Percentiles rank a stretch among this genome's conserved stretches.
Conservation (phyloP, 2,888 invertebrate genomes). For the Eupithecia abbreviata region DNA sequence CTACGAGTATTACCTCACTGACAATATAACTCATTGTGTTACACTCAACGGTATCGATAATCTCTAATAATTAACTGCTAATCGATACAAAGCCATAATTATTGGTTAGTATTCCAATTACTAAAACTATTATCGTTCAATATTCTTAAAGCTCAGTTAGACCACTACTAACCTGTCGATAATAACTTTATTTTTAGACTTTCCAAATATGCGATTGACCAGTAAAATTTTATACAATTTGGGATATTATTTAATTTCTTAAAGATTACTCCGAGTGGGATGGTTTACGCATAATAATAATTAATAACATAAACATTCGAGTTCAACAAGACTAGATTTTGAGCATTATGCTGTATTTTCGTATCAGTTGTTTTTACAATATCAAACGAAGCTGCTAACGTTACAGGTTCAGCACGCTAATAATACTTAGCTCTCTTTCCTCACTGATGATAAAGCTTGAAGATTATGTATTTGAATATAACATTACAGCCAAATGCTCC, state of each 20-base stretch:
- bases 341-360: not conserved
- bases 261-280: no score
- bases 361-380: not conserved
- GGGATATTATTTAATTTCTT: no score
- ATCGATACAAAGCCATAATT: not conserved
- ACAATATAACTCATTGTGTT: slow-evolving; percentile 21
- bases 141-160: no score
- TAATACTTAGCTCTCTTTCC: not conserved
- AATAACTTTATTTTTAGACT: no score
- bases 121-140: no score
- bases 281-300: no score
- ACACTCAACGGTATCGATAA: slow-evolving; percentile 14
- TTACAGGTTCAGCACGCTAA: not conserved
- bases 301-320: no score
- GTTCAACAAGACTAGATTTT: not conserved
- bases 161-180: no score
- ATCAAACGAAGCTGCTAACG: not conserved
- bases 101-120: no score
- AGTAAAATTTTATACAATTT: no score
- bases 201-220: no score
- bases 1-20: slow-evolving; percentile 38
- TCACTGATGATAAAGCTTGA: not conserved
- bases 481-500: not conserved
- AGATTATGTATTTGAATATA: not conserved
- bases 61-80: slow-evolving; percentile 7